A percentile compares a stretch with the other conserved stretches of the same genome.
These are phyloP conservation scores for Amyelois transitella DNA, from an alignment of 1,140 invertebrate genomes.

Conservation along the genomic window DNA sequence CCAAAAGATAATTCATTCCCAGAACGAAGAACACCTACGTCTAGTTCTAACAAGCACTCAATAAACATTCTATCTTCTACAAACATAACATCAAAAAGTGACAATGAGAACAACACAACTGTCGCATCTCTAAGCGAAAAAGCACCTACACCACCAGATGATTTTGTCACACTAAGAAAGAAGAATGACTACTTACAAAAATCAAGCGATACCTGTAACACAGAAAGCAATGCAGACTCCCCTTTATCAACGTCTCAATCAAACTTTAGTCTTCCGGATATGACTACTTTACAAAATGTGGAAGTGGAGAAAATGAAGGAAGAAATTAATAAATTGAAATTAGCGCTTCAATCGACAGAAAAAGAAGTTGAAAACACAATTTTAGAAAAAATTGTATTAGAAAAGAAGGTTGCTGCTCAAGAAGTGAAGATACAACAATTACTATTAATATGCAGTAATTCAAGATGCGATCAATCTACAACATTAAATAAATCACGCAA, in stretches of 20 bases:
- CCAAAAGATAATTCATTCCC: not conserved
- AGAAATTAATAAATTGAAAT: conserved; percentile 1
- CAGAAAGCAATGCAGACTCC: not conserved
- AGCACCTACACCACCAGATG: not conserved
- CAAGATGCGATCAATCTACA: not conserved
- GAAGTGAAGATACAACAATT: not conserved
- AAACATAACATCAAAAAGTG: too few species aligned
- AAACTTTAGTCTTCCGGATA: not conserved
- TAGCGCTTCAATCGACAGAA: not conserved
- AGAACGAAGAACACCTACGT: not conserved
- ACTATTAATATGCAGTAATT: not conserved
- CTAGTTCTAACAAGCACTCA: too few species aligned
- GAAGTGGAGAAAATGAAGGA: not conserved
- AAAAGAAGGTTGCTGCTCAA: conserved; percentile 1
- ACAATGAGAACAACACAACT: too few species aligned
- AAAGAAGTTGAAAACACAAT: not conserved
- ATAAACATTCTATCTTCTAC: too few species aligned
- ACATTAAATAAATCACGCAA: not conserved
- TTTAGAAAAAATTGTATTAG: not conserved
- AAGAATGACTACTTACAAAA: conserved; percentile 19
- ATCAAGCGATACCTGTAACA: conserved; percentile 12
- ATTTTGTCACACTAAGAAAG: not conserved
- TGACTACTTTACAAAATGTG: not conserved
- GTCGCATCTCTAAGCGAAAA: too few species aligned
- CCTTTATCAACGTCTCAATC: not conserved